Evolutionary conservation across 2,797 vertebrate species (phyloP).

Genomic region (Paedocypris micromegethes): DNA sequence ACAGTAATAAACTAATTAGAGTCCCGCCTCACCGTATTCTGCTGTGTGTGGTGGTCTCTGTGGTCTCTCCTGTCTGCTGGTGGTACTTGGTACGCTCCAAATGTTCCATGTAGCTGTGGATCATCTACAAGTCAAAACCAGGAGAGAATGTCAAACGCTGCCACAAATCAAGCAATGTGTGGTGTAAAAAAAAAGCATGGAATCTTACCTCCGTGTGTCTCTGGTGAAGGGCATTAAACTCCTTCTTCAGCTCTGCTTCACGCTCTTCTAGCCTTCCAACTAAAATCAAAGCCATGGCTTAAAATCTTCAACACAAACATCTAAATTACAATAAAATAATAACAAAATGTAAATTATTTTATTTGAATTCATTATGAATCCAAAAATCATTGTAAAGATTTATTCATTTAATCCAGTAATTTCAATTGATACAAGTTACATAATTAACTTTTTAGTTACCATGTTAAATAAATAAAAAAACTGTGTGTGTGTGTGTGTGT

Average conservation of each 20-base stretch:
- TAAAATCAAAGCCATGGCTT: slow-evolving; percentile 56
- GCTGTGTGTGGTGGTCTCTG: slow-evolving; percentile 69
- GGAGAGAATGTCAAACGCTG: neutral
- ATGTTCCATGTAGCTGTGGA: slow-evolving; percentile 99
- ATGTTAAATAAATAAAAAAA: too few species aligned
- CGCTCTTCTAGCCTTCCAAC: slow-evolving; percentile 93
- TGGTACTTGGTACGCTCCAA: slow-evolving; percentile 94
- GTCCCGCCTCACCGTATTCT: slow-evolving; percentile 78
- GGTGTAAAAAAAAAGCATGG: neutral
- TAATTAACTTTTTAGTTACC: too few species aligned
- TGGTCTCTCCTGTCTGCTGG: slow-evolving; percentile 74
- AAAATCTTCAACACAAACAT: too few species aligned
- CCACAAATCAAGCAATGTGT: too few species aligned
- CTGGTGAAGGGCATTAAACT: slow-evolving; percentile 90
- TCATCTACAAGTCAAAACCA: slow-evolving; percentile 76
- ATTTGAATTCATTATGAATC: too few species aligned
- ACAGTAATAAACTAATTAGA: neutral
- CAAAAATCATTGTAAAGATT: too few species aligned
- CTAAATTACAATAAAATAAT: too few species aligned
- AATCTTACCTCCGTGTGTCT: slow-evolving; percentile 89
- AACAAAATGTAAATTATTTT: too few species aligned
- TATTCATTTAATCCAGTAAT: too few species aligned
- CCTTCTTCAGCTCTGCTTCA: slow-evolving; percentile 92
- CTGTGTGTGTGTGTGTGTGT: too few species aligned
- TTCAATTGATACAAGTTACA: too few species aligned